Evolutionary conservation across 2,797 vertebrate species (phyloP).

Genomic region (Sphenodon punctatus): DNA sequence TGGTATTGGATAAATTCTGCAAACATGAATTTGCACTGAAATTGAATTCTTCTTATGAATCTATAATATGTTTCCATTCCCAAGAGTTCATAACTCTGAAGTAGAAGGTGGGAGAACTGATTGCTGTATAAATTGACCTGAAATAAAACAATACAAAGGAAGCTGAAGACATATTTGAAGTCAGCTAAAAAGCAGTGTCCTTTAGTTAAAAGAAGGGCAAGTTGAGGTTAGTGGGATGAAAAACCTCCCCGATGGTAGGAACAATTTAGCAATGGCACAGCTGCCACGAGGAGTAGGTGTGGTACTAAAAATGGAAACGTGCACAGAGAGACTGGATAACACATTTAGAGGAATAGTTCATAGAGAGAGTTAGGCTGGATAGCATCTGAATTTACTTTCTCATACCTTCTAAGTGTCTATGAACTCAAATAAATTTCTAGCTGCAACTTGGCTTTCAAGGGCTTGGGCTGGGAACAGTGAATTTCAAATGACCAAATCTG

Average conservation of each 20-base stretch:
- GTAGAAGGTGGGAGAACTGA: neutral
- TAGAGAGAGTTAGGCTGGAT: neutral
- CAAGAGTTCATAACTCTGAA: neutral
- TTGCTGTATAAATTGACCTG: neutral
- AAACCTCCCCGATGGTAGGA: constrained; percentile 2
- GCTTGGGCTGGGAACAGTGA: too few relatives aligned
- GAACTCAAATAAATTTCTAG: too few relatives aligned
- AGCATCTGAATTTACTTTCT: neutral
- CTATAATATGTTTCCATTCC: neutral
- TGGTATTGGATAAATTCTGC: too few relatives aligned
- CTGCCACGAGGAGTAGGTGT: neutral
- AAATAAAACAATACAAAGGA: neutral
- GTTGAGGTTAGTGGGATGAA: neutral
- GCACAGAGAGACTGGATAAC: neutral
- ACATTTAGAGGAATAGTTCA: too few relatives aligned
- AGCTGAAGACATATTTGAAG: neutral
- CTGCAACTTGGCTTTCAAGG: too few relatives aligned
- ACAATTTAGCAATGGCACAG: neutral
- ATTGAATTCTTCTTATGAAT: too few relatives aligned
- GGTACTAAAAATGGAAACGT: neutral
- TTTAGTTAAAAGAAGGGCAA: neutral
- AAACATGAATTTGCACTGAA: too few relatives aligned
- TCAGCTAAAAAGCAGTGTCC: neutral
- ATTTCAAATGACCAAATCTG: too few relatives aligned
- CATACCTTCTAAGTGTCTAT: too few relatives aligned